These are phyloP conservation scores for Natrix natrix DNA, from an alignment of 2,797 vertebrate species.

Conservation along the genomic window DNA sequence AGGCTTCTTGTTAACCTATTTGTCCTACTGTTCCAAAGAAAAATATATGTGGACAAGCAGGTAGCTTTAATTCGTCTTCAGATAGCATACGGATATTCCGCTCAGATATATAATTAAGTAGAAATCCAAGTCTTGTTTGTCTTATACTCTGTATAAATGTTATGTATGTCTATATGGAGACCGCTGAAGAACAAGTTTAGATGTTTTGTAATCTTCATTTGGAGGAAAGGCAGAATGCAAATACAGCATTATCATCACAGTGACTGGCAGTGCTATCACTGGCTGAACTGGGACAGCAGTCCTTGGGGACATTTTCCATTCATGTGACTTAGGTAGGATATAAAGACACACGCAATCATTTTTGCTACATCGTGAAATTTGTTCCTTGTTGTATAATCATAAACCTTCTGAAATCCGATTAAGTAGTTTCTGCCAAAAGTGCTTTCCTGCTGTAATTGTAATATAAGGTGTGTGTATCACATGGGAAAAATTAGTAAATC, in stretches of 20 bases:
- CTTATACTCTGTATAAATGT: not conserved
- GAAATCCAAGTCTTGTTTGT: not conserved
- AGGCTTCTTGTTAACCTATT: not conserved
- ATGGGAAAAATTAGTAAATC: not conserved
- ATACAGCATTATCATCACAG: not conserved
- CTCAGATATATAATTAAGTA: not conserved
- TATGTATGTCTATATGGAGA: not conserved
- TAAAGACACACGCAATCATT: not conserved
- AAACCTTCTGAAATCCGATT: slow-evolving; percentile 19
- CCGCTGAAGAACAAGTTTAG: not conserved
- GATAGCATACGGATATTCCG: not conserved
- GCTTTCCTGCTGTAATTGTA: not conserved
- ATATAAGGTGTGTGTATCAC: not conserved
- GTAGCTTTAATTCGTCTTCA: not conserved
- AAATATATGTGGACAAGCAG: not conserved
- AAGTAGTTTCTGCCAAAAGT: slow-evolving; percentile 29
- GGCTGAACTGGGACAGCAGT: not conserved
- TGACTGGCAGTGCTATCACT: not conserved
- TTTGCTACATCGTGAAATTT: slow-evolving; percentile 27
- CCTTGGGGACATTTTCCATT: not conserved
- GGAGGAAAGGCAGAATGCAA: not conserved
- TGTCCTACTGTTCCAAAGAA: not conserved
- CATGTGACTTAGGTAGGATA: not conserved
- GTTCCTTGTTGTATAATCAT: slow-evolving; percentile 31
- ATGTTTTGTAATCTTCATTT: not conserved